Base-by-base conservation (phyloP, 1,140 invertebrate species). In the Solen grandis region DNA sequence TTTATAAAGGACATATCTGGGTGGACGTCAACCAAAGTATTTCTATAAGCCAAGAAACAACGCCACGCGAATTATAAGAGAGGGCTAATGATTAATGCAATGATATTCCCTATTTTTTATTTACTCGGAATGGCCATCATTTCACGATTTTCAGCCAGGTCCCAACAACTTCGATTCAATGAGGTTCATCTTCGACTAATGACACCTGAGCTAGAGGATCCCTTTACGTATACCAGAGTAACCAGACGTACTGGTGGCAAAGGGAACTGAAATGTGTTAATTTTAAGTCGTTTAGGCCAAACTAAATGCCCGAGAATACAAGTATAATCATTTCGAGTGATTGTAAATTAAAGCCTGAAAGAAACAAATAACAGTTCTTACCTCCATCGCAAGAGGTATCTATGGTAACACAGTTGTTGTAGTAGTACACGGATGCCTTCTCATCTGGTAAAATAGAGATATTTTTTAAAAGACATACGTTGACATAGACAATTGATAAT, bases 381-480 rank as follows among this genome's bases (percentile, higher is more conserved):
- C 73, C 73, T 5, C 29, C 38, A 8, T n/a, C n/a, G 27, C 73
- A 76, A 10, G 29, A 16, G 1, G 2, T 46, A 14, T 5, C 29
- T 0, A 2, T 31, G 0, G 1, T 33, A 2, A 65, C 73, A 65
- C 73, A 76, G 5, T 65, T 33, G 0, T 59, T 19, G 8, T 65
- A 46, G 73, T 76, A 76, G n/a, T 65, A 76, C 5, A 55, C 31
- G 2, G 41, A 59, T 0, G 73, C 73, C 36, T 55, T 76, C 14
- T 76, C 29, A 33, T 65, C 73, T 76, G 73, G 1, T 65, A 76
- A 5, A 22, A 22, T 31, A 33, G 36, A 38, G 22, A 69, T 13
- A 10, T 8, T 57, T 57, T 8, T 14, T 59, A 22, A 59, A 8
- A 59, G 19, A 8, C 10, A 22, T 22, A 59, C 8, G 25, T 10